Evolutionary conservation across 2,888 invertebrate species (phyloP).

Genomic region (Ormyrus pomaceus): DNA sequence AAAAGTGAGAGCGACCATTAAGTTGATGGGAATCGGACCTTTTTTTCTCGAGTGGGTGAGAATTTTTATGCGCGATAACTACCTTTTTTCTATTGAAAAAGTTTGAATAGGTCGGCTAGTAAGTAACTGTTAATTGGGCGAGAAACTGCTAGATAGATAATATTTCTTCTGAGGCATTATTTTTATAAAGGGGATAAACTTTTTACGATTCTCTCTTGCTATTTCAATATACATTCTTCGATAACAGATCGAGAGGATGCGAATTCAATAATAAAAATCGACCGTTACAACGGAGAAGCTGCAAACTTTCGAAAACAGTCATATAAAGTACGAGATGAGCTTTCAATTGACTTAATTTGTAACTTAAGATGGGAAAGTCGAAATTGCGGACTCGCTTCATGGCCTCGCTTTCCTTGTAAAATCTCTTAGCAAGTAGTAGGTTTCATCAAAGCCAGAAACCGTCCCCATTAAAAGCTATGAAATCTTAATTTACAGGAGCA

Average conservation of each 20-base stretch:
- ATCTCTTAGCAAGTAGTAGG: slow-evolving; percentile 22
- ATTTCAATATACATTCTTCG: no score
- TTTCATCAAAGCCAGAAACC: slow-evolving; percentile 15
- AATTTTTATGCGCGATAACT: no score
- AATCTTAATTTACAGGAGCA: slow-evolving; percentile 9
- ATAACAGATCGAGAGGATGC: no score
- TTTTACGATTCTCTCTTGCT: no score
- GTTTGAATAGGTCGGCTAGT: background rate
- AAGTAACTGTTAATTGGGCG: background rate
- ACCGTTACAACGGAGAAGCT: background rate
- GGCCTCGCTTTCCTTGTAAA: slow-evolving; percentile 29
- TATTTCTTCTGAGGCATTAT: no score
- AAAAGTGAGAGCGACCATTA: no score
- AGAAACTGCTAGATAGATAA: no score
- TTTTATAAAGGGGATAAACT: no score
- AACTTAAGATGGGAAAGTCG: slow-evolving; percentile 17
- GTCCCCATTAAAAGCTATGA: background rate
- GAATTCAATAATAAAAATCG: no score
- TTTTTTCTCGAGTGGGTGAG: no score
- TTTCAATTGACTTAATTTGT: slow-evolving; percentile 39
- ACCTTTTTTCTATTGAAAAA: no score
- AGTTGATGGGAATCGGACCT: no score
- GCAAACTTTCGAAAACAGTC: slow-evolving; percentile 13
- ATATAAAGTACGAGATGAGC: slow-evolving; percentile 29
- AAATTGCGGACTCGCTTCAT: slow-evolving; percentile 16